Base-by-base conservation (phyloP, 2,113 vertebrate species). In the Upupa epops region DNA sequence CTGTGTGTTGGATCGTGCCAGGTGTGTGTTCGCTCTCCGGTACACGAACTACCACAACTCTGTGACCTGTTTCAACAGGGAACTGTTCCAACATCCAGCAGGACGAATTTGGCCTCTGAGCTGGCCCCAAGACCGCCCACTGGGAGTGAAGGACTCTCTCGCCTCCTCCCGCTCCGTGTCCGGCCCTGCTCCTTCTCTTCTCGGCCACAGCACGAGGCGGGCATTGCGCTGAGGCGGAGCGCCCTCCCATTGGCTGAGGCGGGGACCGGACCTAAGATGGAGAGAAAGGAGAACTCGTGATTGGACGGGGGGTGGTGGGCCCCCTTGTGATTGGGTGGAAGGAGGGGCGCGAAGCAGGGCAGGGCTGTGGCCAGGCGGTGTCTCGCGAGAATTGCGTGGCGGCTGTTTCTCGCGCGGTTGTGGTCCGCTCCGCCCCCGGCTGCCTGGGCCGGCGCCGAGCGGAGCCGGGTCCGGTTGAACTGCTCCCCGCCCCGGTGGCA, bases 151-250 rank as follows among this genome's bases (percentile, higher is more conserved):
- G 1, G 1, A 3, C 20, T 3, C 13, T 8, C 48, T 6, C 2
- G 0, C 6, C 11, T 12, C 40, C 11, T 2, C 25, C 11, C 10
- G 0, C 1, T 1, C 2, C 8, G 19, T 13, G 4, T 1, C 6
- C 32, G 5, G 11, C 0, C 28, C 46, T 1, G 1, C 52, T 3
- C 14, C 4, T 1, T 18, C 11, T 0, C 0, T 31, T 51, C 22
- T 1, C 1, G 3, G 3, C 36, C 77, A 6, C 25, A 12, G 31
- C 51, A 24, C 12, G 9, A 31, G 65, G 32, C 17, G 24, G 55
- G 4, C 8, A 2, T 4, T 7, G 36, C 14, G 28, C 91, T 77
- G 69, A 63, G 64, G 66, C 6, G n/a, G 8, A 13, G 5, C 11
- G 15, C 56, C 15, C 37, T 46, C 36, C n/a, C 31, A 93, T 93